A percentile compares a stretch with the other conserved stretches of the same genome.
phyloP scores from a whole-genome alignment of 2,113 vertebrate genomes.

The Pygoscelis adeliae region DNA sequence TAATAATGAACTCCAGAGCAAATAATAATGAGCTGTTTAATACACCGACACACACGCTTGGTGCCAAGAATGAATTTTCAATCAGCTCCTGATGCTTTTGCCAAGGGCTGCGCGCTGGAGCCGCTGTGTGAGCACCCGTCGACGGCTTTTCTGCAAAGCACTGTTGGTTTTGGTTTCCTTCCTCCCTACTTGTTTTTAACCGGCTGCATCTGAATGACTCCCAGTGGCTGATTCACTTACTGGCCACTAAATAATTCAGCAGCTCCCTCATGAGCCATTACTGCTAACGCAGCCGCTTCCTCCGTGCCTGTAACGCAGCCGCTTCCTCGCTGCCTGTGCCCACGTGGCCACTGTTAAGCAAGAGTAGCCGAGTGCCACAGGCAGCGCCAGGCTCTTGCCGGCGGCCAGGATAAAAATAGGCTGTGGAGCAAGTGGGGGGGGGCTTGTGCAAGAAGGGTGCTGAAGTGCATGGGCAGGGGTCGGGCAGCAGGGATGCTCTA shows the following conservation, averaged over 20 bases:
- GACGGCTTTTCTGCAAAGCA: background rate
- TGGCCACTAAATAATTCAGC: constrained; percentile 58
- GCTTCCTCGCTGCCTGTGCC: background rate
- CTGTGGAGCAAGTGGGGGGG: background rate
- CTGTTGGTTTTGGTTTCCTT: constrained; percentile 50
- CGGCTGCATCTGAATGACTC: constrained; percentile 51
- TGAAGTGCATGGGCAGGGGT: background rate
- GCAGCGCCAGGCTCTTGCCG: background rate
- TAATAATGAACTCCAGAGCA: constrained; percentile 59
- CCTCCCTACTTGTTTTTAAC: constrained; percentile 14
- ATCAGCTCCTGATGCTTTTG: background rate
- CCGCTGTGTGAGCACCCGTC: background rate
- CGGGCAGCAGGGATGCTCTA: background rate
- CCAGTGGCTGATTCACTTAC: constrained; percentile 49
- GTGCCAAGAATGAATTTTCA: constrained; percentile 4
- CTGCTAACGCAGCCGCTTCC: background rate
- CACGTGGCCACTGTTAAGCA: background rate
- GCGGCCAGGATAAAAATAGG: constrained; percentile 9
- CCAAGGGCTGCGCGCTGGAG: constrained; percentile 21
- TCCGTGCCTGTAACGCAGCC: background rate
- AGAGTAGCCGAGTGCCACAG: background rate
- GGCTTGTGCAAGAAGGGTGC: background rate
- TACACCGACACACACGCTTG: background rate
- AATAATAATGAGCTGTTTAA: constrained; percentile 66
- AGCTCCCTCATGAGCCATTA: constrained; percentile 33